Base-by-base conservation (phyloP, 2,797 vertebrate genomes). In the Mionectes olivaceus region DNA sequence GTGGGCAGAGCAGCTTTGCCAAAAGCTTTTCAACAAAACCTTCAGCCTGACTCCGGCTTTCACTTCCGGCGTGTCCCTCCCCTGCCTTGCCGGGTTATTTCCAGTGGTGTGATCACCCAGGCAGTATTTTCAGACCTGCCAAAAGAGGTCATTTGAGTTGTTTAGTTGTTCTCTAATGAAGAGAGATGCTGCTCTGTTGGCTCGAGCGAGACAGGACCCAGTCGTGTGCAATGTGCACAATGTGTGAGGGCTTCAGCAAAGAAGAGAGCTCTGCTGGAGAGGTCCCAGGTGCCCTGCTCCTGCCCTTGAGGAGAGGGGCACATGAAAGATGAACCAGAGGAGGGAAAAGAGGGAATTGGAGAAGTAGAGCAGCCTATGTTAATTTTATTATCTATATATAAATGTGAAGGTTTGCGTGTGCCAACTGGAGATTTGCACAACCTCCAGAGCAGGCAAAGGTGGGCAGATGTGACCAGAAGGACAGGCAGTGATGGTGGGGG, bases 1-100 rank as follows among this genome's bases (percentile, higher is more conserved):
- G 35, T 0, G 2, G 44, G 63, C 75, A 79, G 25, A 0, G 1
- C 0, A 1, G 13, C 75, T 83, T 80, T 90, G 76, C 61, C 57
- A 92, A 47, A 53, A 7, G 5, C 63, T 90, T 95, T 82, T 84
- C 86, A 84, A 47, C 23, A 73, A 63, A 76, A 56, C 17, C 37
- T 68, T 85, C 63, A 71, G 61, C 55, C 41, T 37, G 25, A 32
- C 2, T 6, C 33, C 4, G 2, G 37, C 64, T 89, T 76, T 79
- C 3, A 6, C 52, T 79, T 73, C 52, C 6, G 4, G 32, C 7
- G 1, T 7, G 30, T 30, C 33, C 23, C 10, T 50, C 8, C 43
- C 41, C 52, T 46, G 44, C 37, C 53, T 80, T 60, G 46, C 68
- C 10, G 21, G 39, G 17, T 52, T 76, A 28, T 86, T 84, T 95